Conservation (phyloP, 1,140 invertebrate genomes). For the Drepana arcuata region DNA sequence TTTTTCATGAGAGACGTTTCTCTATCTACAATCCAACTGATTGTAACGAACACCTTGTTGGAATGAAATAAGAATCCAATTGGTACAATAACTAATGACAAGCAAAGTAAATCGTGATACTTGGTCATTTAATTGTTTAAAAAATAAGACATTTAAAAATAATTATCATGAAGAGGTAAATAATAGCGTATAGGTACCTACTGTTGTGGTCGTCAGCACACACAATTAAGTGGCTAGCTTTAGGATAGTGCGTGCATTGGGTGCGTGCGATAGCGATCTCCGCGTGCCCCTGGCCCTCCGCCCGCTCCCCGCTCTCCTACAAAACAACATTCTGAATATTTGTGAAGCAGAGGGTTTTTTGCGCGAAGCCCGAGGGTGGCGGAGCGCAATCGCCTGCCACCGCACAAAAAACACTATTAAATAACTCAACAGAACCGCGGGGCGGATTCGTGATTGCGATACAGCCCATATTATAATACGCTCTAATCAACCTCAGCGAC, state of each 20-base stretch:
- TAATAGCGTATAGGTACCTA: no score
- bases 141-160: no score
- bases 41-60: no score
- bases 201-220: no score
- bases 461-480: constrained; percentile 41
- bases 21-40: no score
- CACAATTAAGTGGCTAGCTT: constrained; percentile 60
- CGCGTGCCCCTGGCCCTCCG: constrained; percentile 32
- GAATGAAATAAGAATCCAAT: no score
- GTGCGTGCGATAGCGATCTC: constrained; percentile 69
- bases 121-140: no score
- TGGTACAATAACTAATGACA: no score
- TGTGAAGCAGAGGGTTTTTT: constrained; percentile 63
- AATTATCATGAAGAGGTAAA: no score
- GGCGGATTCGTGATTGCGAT: constrained; percentile 64
- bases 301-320: constrained; percentile 39
- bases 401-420: constrained; percentile 69
- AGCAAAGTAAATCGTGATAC: no score
- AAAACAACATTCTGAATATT: constrained; percentile 67
- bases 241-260: constrained; percentile 66
- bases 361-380: constrained; percentile 63
- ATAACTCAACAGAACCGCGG: constrained; percentile 66
- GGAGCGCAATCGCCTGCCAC: constrained; percentile 59
- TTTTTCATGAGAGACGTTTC: no score
- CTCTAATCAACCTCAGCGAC: constrained; percentile 59